Base-by-base conservation (phyloP, 2,797 vertebrate genomes). In the Alosa sapidissima region DNA sequence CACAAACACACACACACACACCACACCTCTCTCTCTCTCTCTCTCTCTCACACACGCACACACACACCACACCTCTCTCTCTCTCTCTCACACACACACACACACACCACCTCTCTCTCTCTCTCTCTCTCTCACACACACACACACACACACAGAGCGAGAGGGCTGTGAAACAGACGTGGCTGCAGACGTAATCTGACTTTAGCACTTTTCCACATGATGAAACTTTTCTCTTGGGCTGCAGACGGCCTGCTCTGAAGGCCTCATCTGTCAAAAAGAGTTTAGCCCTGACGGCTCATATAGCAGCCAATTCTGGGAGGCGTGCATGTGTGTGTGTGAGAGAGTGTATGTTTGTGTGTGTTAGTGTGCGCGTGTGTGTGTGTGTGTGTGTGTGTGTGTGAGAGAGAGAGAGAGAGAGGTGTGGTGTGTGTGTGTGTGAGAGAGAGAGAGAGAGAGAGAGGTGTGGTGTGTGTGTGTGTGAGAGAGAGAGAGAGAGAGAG, bases 191-290 rank as follows among this genome's bases (percentile, higher is more conserved):
- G n/a, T n/a, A n/a, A n/a, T 41, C 14, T 72, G 65, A 72, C 65
- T 28, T 72, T 72, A 72, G 65, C 65, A 72, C 24, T 72, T 72
- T 72, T 72, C 65, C 65, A 72, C 65, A 14, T 33, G 24, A 33
- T 72, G 65, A 72, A 72, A 72, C 65, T 72, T 72, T 36, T 1
- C 65, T 36, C 13, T 36, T 72, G 24, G 28, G 28, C 28, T 28
- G 28, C 28, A n/a, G n/a, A n/a, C n/a, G 28, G 1, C 28, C 28
- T 28, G 28, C 33, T 33, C 28, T 21, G 9, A 11, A 10, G 60
- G 7, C n/a, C n/a, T 62, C 60, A 62, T n/a, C 60, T 28, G 28
- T 28, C 28, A 28, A 28, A 28, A n/a, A n/a, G n/a, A 28, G 28
- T 62, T 62, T 19, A 62, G 58, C 16, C 58, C 21, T 62, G 19